phyloP scores from a whole-genome alignment of 2,797 vertebrate genomes.

The Stomatorhinus walkeri region DNA sequence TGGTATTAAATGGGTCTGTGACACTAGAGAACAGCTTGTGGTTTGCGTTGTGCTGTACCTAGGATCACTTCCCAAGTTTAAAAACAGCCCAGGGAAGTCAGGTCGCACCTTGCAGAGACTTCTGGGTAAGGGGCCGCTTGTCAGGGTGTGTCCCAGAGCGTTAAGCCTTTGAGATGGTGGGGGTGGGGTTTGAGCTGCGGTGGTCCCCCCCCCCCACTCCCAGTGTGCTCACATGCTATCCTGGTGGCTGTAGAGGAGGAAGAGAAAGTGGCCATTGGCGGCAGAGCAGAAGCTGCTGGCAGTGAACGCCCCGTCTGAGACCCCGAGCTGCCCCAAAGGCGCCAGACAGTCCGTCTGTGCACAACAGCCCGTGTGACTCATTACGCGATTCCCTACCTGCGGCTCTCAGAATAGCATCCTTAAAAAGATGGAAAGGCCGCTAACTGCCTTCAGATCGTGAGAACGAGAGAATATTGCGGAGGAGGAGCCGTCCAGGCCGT shows the following conservation, averaged over 20 bases:
- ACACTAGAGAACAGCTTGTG: not conserved
- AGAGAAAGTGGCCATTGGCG: conserved; percentile 49
- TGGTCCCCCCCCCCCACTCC: not conserved
- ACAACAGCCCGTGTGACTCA: not conserved
- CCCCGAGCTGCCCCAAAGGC: not conserved
- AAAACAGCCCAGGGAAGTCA: conserved; percentile 2
- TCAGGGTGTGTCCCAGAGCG: conserved; percentile 4
- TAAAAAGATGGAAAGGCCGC: not conserved
- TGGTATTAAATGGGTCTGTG: not conserved
- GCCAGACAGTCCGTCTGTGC: not conserved
- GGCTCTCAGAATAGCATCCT: not conserved
- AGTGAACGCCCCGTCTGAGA: not conserved
- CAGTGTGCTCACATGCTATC: conserved; percentile 35
- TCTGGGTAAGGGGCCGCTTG: not conserved
- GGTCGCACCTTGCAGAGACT: not conserved
- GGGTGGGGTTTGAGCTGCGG: not conserved
- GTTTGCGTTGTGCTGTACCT: not conserved
- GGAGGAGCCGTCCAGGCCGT: not conserved
- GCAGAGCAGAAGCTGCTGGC: conserved; percentile 13
- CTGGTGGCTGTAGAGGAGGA: conserved; percentile 46
- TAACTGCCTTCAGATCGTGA: not conserved
- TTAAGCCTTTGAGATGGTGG: not conserved
- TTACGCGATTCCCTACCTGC: not conserved
- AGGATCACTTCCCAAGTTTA: conserved; percentile 13
- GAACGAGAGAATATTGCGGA: not conserved